Evolutionary conservation across 1,140 invertebrate genomes (phyloP).

Genomic region (Brachionus paranguensis): DNA sequence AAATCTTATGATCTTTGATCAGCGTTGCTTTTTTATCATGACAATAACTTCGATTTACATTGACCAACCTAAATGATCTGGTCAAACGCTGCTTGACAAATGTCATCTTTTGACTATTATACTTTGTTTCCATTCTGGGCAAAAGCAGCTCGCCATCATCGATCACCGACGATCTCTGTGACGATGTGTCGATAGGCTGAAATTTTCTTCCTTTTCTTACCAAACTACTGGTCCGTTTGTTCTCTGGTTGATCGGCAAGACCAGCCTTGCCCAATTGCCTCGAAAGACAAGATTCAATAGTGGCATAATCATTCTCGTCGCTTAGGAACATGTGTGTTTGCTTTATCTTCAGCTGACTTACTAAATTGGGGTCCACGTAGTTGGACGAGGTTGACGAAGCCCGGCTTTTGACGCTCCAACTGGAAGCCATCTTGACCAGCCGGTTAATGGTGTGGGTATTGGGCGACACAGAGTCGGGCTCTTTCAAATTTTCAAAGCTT

Average conservation of each 20-base stretch:
- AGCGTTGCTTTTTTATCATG: background rate
- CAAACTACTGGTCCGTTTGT: no score
- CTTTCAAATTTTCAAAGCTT: background rate
- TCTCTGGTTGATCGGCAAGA: background rate
- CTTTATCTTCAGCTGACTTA: conserved; percentile 7
- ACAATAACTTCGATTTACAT: background rate
- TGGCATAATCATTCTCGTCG: background rate
- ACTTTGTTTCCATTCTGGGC: background rate
- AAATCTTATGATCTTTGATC: background rate
- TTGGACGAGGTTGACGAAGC: conserved; percentile 15
- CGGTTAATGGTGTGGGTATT: background rate
- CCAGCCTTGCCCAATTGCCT: background rate
- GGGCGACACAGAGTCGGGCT: background rate
- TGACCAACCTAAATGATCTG: background rate
- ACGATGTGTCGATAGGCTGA: background rate
- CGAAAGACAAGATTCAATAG: background rate
- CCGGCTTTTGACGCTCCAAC: background rate
- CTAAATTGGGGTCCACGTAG: background rate
- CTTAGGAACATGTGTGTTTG: conserved; percentile 27
- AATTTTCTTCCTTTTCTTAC: background rate
- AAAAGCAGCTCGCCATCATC: background rate
- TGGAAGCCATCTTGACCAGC: background rate
- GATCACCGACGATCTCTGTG: background rate
- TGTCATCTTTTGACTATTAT: background rate
- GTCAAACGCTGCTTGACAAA: background rate